Evolutionary conservation across 2,113 vertebrate genomes (phyloP), one percentile per base, ranked within the genome.

Genomic region (Pygoscelis adeliae): DNA sequence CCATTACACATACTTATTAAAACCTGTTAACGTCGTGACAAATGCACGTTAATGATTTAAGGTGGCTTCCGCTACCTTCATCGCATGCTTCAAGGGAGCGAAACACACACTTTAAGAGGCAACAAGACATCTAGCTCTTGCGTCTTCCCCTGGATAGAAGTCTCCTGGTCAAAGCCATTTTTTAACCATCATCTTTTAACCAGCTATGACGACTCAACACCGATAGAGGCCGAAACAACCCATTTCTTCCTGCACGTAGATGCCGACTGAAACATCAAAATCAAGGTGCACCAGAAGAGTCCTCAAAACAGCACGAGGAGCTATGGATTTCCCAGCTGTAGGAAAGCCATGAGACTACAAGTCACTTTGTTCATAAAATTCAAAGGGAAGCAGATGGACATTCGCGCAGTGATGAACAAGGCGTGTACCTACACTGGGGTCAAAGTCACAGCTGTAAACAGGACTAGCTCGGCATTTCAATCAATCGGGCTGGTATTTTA

Each of bases 181-280:
- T 76, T 27, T 36, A 77, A 36, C 44, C 38, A 32, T 27, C 29
- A 47, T 27, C 52, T 74, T 81, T 76, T 46, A 83, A 83, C 10
- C 53, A 88, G 23, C 73, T 76, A 20, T 26, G 47, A 40, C 0
- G 9, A 77, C 46, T 62, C 18, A 40, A 29, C 38, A n/a, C 26
- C 0, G 0, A 32, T 0, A 5, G 46, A 84, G 36, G 66, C 46
- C 3, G 1, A 82, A 79, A 20, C 34, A 78, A 49, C 16, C 63
- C 58, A 42, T 80, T 69, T 47, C 26, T 29, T 78, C 49, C 72
- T 62, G 29, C 49, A 52, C 0, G 6, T 18, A 46, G 30, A 18
- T 42, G 32, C 50, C 0, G 0, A 49, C 30, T 15, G 47, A 71
- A 79, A n/a, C 15, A 30, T 6, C 26, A 74, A 29, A 70, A 67